phyloP scores from a whole-genome alignment of 2,888 invertebrate species.

The Zeuzera pyrina region DNA sequence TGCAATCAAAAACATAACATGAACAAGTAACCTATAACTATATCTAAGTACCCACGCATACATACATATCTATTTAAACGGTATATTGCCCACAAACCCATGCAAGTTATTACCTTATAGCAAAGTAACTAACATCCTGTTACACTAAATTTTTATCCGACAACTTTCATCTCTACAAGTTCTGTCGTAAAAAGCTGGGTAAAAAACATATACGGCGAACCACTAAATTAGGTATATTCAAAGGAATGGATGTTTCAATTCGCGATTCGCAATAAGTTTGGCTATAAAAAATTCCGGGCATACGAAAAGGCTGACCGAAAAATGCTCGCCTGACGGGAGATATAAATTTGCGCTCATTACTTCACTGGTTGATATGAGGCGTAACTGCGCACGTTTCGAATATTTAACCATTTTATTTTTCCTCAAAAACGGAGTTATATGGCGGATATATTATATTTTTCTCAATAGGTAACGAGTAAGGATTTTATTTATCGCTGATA shows the following conservation, averaged over 20 bases:
- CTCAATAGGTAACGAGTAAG: no score
- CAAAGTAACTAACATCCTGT: constrained; percentile 4
- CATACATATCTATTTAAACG: no score
- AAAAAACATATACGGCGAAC: constrained; percentile 13
- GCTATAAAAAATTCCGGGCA: constrained; percentile 20
- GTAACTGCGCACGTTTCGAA: constrained; percentile 1
- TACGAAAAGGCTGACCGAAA: constrained; percentile 21
- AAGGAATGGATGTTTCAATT: constrained; percentile 39
- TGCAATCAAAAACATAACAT: no score
- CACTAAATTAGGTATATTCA: constrained; percentile 51
- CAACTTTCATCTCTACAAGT: constrained; percentile 27
- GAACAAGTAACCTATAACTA: no score
- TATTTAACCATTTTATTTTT: not conserved
- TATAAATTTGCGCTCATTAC: constrained; percentile 25
- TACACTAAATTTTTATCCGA: constrained; percentile 19
- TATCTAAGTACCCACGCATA: no score
- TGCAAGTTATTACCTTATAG: no score
- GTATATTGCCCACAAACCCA: no score
- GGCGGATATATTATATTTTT: no score
- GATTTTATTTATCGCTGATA: no score
- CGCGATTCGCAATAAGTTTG: constrained; percentile 25
- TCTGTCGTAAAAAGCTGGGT: constrained; percentile 26
- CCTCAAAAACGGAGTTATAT: not conserved
- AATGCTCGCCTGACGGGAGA: constrained; percentile 14
- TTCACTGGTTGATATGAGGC: constrained; percentile 10